Base-by-base conservation (phyloP, 2,113 vertebrate genomes). In the Chaenogobius annularis region DNA sequence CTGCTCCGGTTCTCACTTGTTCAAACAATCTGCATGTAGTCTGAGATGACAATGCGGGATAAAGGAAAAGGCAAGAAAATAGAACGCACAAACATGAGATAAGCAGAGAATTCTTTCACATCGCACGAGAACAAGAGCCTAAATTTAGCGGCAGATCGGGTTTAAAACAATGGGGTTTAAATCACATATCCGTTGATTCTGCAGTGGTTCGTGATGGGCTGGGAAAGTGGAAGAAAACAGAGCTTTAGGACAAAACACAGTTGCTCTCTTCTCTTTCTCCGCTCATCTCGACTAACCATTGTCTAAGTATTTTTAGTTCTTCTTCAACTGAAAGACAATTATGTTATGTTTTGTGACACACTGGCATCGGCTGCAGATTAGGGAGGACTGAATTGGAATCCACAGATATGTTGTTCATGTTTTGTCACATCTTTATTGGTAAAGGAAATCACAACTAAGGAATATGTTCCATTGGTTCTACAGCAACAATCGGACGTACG, bases 221-320 rank as follows among this genome's bases (percentile, higher is more conserved):
- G 79, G 85, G 87, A 81, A 88, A 80, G 90, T 82, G 79, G 77
- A 90, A 80, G 74, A 85, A 89, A 86, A 89, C 77, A 80, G 54
- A 71, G 84, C 89, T 92, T 85, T 90, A 91, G 90, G 91, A 92
- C 92, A 91, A 93, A 89, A 91, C 88, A 83, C 82, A 79, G 81
- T 83, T 70, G 70, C 72, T 76, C 66, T 35, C 62, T 58, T 74
- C 69, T 73, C 68, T 88, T 77, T 85, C 79, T 87, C 61, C 55
- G 90, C 91, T 92, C 92, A 92, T 94, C 93, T 88, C 87, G 54
- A 69, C 64, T 87, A 89, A 78, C 31, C 61, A 92, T 93, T 93
- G 91, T 91, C 79, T 84, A 83, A 64, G 85, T 93, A 93, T 94
- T 93, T 94, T 92, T 93, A 93, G 93, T 90, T 83, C 86, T 85